Evolutionary conservation across 2,888 invertebrate species (phyloP).

Genomic region (Troides aeacus): DNA sequence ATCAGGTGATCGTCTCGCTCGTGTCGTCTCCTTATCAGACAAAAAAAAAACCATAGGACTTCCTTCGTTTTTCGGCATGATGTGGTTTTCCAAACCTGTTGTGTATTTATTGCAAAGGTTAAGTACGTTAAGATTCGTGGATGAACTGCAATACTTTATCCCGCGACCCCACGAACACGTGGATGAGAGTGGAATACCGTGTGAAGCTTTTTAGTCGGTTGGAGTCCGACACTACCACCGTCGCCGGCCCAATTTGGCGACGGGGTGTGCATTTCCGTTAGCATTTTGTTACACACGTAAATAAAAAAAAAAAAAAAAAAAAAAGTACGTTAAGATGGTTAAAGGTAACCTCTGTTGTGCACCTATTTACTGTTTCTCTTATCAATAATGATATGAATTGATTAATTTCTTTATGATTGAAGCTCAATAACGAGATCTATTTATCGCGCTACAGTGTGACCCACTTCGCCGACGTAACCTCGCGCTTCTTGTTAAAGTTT

Average conservation of each 20-base stretch:
- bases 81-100: background rate
- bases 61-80: background rate
- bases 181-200: too few species aligned
- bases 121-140: background rate
- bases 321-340: background rate
- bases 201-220: too few species aligned
- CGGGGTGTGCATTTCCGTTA: too few species aligned
- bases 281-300: too few species aligned
- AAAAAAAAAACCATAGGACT: too few species aligned
- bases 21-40: too few species aligned
- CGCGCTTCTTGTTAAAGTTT: conserved; percentile 21
- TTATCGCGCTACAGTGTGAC: conserved; percentile 19
- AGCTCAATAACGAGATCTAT: conserved; percentile 16
- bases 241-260: too few species aligned
- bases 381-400: background rate
- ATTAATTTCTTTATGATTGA: conserved; percentile 1
- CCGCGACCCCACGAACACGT: too few species aligned
- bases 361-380: background rate
- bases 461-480: conserved; percentile 19
- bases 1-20: too few species aligned
- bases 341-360: background rate
- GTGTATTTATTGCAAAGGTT: background rate
- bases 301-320: too few species aligned
- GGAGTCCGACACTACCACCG: too few species aligned
- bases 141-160: too few species aligned